These are phyloP conservation scores for Mustela nigripes DNA, from an alignment of 2,113 vertebrate genomes.

Conservation along the genomic window DNA sequence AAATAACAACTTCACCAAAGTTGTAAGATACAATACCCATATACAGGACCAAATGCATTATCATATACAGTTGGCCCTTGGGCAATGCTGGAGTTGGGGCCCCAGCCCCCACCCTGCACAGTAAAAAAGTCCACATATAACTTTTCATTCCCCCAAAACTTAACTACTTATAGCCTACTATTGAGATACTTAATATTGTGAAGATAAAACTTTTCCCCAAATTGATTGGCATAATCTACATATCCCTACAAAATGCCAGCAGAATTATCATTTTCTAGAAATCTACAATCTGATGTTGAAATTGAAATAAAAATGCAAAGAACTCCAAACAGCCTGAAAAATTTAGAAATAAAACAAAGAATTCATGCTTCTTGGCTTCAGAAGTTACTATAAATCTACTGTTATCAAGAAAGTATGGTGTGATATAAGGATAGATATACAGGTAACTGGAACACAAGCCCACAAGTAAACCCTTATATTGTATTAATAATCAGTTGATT, in stretches of 20 bases:
- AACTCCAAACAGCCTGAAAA: neutral
- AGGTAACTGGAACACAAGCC: neutral
- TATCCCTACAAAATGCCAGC: neutral
- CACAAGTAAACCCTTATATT: neutral
- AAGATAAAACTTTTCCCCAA: neutral
- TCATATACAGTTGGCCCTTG: neutral
- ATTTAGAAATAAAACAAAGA: neutral
- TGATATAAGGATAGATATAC: neutral
- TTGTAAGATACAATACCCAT: neutral
- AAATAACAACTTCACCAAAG: neutral
- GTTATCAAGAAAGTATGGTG: neutral
- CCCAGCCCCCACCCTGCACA: neutral
- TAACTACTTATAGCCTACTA: neutral
- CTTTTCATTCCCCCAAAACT: neutral
- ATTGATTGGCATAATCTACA: neutral
- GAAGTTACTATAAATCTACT: neutral
- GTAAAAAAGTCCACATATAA: neutral
- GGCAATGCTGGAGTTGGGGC: neutral
- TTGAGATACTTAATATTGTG: neutral
- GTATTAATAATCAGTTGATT: neutral
- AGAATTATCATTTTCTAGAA: neutral
- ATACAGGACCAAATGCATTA: neutral
- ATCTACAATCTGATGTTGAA: neutral
- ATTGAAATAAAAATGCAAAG: neutral
- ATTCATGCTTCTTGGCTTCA: neutral